These are phyloP conservation scores for Palloptera scutellata DNA, from an alignment of 2,888 invertebrate genomes.

Conservation along the genomic window DNA sequence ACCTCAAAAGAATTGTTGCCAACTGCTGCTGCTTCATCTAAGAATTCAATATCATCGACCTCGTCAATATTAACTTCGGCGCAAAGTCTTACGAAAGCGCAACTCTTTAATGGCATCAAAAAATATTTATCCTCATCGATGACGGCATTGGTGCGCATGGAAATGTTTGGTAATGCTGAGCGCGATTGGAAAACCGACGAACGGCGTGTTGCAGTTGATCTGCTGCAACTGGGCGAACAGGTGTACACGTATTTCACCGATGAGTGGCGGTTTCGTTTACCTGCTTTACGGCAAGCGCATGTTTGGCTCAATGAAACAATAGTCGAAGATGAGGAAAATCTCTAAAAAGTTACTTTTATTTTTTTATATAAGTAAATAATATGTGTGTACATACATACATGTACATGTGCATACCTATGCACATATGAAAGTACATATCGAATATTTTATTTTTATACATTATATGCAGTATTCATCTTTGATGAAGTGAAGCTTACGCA, in stretches of 20 bases:
- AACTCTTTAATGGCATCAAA: conserved; percentile 61
- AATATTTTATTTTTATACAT: not conserved
- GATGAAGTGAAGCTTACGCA: not conserved
- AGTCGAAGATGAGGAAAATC: conserved; percentile 47
- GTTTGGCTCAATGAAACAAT: conserved; percentile 49
- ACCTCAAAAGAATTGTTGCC: conserved; percentile 30
- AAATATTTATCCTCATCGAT: conserved; percentile 60
- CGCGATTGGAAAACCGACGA: conserved; percentile 61
- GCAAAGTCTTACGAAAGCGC: conserved; percentile 46
- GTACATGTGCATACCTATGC: not conserved
- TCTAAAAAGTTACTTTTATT: conserved; percentile 35
- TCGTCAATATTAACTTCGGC: not conserved
- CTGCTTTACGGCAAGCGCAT: conserved; percentile 51
- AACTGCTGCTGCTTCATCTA: not conserved
- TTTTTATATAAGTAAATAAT: not conserved
- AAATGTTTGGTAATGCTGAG: conserved; percentile 60
- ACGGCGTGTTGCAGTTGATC: conserved; percentile 53
- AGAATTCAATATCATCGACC: not conserved
- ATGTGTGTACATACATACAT: not conserved
- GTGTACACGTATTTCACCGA: conserved; percentile 58
- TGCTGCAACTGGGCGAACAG: conserved; percentile 55
- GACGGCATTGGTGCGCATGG: conserved; percentile 61
- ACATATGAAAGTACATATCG: not conserved
- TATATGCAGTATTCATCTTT: too few species aligned
- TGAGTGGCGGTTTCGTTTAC: conserved; percentile 62